Conservation (phyloP, 2,888 invertebrate genomes). For the Plebejus anna region DNA sequence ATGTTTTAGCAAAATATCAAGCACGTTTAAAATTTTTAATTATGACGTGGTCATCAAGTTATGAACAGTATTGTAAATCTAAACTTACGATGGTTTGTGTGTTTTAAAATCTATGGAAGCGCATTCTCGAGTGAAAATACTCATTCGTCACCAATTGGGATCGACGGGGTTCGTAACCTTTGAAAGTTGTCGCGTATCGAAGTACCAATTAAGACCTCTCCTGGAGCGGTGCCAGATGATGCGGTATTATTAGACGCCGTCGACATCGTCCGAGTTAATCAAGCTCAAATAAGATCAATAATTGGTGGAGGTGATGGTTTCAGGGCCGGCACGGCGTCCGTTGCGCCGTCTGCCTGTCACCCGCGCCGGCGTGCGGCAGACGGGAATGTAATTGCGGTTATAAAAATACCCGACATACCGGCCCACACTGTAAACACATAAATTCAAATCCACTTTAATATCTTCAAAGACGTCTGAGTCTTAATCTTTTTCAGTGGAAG, state of each 20-base stretch:
- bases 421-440: conserved; percentile 41
- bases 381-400: conserved; percentile 43
- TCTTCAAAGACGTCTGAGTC: conserved; percentile 35
- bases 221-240: conserved; percentile 71
- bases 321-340: conserved; percentile 48
- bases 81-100: too few species aligned
- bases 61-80: neutral
- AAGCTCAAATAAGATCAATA: conserved; percentile 79
- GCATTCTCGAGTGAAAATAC: conserved; percentile 6
- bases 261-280: conserved; percentile 76
- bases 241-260: conserved; percentile 73
- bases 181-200: conserved; percentile 73
- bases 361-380: conserved; percentile 33
- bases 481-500: conserved; percentile 34
- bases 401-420: conserved; percentile 44
- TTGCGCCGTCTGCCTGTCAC: conserved; percentile 36
- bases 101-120: neutral
- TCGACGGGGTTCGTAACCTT: conserved; percentile 58
- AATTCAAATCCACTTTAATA: conserved; percentile 37
- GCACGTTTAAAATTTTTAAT: neutral
- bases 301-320: conserved; percentile 69
- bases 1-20: neutral
- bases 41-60: neutral
- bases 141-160: conserved; percentile 46
- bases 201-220: conserved; percentile 76